Evolutionary conservation across 2,797 vertebrate genomes (phyloP).

Genomic region (Sebastiscus albofasciatus): DNA sequence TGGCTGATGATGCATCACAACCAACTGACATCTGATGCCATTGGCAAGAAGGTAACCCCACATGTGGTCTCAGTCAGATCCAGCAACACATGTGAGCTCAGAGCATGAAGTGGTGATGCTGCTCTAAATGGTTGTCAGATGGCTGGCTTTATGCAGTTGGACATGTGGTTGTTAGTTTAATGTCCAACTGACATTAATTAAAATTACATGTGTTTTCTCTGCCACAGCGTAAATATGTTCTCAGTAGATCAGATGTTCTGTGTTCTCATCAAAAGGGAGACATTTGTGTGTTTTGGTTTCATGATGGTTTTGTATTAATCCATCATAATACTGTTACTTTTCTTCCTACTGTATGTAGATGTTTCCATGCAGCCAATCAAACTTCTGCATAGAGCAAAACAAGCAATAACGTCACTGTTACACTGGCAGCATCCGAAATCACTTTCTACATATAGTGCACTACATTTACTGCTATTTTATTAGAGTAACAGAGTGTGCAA

Average conservation of each 20-base stretch:
- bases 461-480: neutral
- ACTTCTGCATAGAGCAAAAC: neutral
- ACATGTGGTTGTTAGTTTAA: neutral
- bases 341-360: neutral
- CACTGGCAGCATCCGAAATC: neutral
- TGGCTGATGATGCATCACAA: slow-evolving; percentile 96
- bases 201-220: neutral
- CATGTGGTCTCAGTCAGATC: slow-evolving; percentile 27
- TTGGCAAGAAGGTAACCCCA: slow-evolving; percentile 81
- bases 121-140: slow-evolving; percentile 21
- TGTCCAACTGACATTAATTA: neutral
- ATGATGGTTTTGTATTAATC: neutral
- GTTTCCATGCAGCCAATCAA: neutral
- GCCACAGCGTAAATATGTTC: neutral
- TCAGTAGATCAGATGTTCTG: neutral
- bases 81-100: slow-evolving; percentile 6
- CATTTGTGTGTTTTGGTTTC: neutral
- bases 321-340: neutral
- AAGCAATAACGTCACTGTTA: neutral
- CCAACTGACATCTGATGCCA: slow-evolving; percentile 86
- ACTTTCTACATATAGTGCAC: neutral
- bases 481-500: neutral
- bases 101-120: neutral
- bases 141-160: neutral
- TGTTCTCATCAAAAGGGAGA: neutral